phyloP scores from a whole-genome alignment of 2,113 vertebrate species.

The Sphyrna mokarran region DNA sequence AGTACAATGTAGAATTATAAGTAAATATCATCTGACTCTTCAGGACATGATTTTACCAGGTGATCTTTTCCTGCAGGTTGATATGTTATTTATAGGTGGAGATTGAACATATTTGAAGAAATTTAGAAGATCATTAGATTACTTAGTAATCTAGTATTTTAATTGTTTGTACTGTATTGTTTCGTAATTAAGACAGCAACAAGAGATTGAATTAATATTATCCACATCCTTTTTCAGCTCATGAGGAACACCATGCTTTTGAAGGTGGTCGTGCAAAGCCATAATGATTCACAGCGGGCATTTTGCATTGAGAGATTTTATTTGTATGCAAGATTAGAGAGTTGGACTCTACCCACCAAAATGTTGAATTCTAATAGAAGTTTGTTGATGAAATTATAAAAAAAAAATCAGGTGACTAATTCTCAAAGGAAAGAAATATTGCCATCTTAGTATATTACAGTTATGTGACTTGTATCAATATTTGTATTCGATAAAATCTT shows the following conservation, averaged over 20 bases:
- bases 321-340: not conserved
- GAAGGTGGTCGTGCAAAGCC: slow-evolving; percentile 77
- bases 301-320: not conserved
- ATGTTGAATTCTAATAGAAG: not conserved
- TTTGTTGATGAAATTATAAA: not conserved
- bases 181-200: not conserved
- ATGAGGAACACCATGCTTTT: slow-evolving; percentile 90
- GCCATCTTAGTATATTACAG: not conserved
- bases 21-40: not conserved
- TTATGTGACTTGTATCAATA: not conserved
- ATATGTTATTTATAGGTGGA: not conserved
- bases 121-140: too few relatives aligned
- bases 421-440: slow-evolving; percentile 9
- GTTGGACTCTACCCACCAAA: not conserved
- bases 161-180: not conserved
- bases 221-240: slow-evolving; percentile 64
- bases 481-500: not conserved
- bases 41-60: not conserved
- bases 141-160: not conserved
- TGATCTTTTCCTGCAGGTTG: not conserved
- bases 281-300: slow-evolving; percentile 21
- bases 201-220: slow-evolving; percentile 38
- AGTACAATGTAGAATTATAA: not conserved
- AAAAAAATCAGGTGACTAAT: slow-evolving; percentile 26
- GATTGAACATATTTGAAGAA: not conserved